Conservation (phyloP, 2,113 vertebrate genomes). For the Pangasianodon hypophthalmus region DNA sequence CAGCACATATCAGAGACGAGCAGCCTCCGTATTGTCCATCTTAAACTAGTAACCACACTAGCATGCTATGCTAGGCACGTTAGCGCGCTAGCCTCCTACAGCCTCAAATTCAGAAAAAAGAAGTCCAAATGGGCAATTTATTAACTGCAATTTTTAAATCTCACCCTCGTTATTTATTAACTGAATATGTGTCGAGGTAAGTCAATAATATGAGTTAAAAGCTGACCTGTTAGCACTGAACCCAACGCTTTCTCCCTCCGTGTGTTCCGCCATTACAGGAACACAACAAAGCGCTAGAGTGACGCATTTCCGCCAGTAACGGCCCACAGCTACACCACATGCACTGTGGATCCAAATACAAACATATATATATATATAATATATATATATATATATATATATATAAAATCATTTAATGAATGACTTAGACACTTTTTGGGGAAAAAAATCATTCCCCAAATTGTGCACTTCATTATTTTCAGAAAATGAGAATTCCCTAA, state of each 20-base stretch:
- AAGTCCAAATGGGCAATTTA: not conserved
- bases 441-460: not conserved
- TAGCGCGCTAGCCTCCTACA: not conserved
- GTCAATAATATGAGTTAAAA: not conserved
- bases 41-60: not conserved
- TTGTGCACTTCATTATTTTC: not conserved
- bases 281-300: constrained; percentile 31
- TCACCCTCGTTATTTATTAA: not conserved
- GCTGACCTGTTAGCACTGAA: constrained; percentile 55
- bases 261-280: constrained; percentile 62
- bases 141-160: not conserved
- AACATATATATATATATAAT: no score
- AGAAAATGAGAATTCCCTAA: no score
- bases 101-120: not conserved
- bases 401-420: not conserved
- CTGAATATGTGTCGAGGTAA: not conserved
- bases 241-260: constrained; percentile 53
- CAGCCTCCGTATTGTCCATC: not conserved
- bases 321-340: not conserved
- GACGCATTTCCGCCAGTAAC: constrained; percentile 30
- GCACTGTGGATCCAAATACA: no score
- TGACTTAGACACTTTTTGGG: no score
- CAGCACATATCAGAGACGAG: not conserved
- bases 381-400: no score
- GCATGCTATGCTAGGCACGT: not conserved